Evolutionary conservation across 2,888 invertebrate species (phyloP).

Genomic region (Drosophila prolongata): DNA sequence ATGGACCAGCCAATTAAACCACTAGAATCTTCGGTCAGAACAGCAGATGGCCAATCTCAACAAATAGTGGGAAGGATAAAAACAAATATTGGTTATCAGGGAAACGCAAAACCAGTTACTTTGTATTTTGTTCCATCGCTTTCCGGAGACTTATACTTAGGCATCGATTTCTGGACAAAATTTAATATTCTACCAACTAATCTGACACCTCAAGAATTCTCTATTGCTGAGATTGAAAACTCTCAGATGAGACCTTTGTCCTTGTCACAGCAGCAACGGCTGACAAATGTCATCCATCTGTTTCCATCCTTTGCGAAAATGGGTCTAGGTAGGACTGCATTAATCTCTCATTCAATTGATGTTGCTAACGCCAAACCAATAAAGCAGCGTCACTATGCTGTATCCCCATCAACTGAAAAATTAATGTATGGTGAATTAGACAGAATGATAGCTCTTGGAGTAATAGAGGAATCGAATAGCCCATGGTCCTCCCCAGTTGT

Average conservation of each 20-base stretch:
- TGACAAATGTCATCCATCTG: neutral
- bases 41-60: constrained; percentile 2
- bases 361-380: constrained; percentile 6
- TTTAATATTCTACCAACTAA: constrained; percentile 1
- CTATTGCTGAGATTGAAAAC: too few relatives aligned
- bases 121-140: neutral
- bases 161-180: constrained; percentile 13
- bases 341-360: constrained; percentile 5
- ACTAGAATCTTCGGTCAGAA: neutral
- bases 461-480: constrained; percentile 6
- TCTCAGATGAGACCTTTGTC: neutral
- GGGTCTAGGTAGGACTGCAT: constrained; percentile 9
- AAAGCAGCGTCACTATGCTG: constrained; percentile 7
- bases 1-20: constrained; percentile 1
- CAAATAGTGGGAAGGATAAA: neutral
- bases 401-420: constrained; percentile 11
- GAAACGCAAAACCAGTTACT: neutral
- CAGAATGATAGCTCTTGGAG: neutral
- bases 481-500: constrained; percentile 2
- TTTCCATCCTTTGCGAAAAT: constrained; percentile 16
- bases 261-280: neutral
- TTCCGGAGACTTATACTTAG: constrained; percentile 1
- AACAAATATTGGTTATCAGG: neutral
- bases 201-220: neutral
- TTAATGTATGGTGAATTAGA: constrained; percentile 18